Evolutionary conservation across 2,888 invertebrate species (phyloP), one percentile per base, ranked within the genome.

Genomic region (Agonopterix arenella): DNA sequence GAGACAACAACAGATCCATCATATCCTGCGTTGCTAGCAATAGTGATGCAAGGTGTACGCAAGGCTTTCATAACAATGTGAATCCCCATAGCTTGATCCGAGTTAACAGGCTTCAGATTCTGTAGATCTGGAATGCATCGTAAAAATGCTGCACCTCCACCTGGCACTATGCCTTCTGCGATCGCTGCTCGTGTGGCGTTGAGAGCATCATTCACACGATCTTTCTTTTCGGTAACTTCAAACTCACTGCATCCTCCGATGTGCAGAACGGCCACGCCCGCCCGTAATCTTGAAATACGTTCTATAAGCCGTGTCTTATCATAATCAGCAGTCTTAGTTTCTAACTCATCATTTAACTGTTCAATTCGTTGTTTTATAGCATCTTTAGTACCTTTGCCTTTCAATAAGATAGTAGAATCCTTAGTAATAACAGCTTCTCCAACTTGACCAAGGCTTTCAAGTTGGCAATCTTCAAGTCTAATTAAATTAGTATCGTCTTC

Each of bases 211-310:
- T 96, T 96, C 0, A 98, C 97, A 45, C 98, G 91, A 76, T 98
- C 98, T 81, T 98, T 98, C 86, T 97, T 98, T 85, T 98, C 98
- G 68, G 95, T 97, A 0, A 98, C 97, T 86, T 98, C 98, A 11
- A 98, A 70, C 65, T 95, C 95, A 72, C 94, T 95, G 53, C 95
- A 95, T 47, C 98, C 98, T 45, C 98, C 97, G 60, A 98, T 93
- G 62, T 91, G 90, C 37, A 95, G 84, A 37, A 94, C 91, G 4
- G 94, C 95, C 11, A 95, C 93, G 36, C 93, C 97, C 48, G 95
- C 94, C 46, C 97, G 93, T 43, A 98, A 82, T 67, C 97, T 93
- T 2, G 97, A 96, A 52, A 98, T 82, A 60, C 98, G 91, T 80
- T 98, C 97, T 66, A 95, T 93, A 51, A 98, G 84, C 68, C 97